phyloP scores from a whole-genome alignment of 2,888 invertebrate species.

The Parnassius glacialis region DNA sequence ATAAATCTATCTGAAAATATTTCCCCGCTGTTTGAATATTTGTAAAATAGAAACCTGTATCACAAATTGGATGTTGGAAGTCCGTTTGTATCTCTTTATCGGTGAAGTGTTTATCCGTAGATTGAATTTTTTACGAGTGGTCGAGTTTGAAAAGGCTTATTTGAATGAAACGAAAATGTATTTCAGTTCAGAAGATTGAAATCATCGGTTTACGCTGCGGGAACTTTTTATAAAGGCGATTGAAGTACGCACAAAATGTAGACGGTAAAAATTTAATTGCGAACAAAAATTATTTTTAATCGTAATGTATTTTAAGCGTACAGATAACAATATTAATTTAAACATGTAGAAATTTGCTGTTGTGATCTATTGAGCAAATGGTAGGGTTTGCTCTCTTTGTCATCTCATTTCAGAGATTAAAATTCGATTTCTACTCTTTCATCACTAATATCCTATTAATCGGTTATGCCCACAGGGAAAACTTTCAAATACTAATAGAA shows the following conservation, averaged over 20 bases:
- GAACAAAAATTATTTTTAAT: neutral
- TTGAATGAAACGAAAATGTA: slow-evolving; percentile 28
- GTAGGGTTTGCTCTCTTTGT: too few relatives aligned
- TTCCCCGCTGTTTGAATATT: slow-evolving; percentile 33
- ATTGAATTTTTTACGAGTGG: slow-evolving; percentile 30
- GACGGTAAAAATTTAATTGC: slow-evolving; percentile 17
- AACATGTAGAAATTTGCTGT: too few relatives aligned
- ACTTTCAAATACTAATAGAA: too few relatives aligned
- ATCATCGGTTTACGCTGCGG: slow-evolving; percentile 26
- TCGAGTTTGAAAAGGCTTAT: slow-evolving; percentile 28
- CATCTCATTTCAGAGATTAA: too few relatives aligned
- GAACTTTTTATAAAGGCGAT: slow-evolving; percentile 21
- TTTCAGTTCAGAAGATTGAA: slow-evolving; percentile 27
- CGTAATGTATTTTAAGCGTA: too few relatives aligned
- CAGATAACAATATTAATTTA: too few relatives aligned
- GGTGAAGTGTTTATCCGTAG: slow-evolving; percentile 31
- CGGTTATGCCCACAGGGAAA: too few relatives aligned
- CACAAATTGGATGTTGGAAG: slow-evolving; percentile 34
- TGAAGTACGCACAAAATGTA: slow-evolving; percentile 17
- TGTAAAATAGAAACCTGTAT: slow-evolving; percentile 29
- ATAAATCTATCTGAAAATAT: slow-evolving; percentile 11
- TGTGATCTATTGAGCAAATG: too few relatives aligned
- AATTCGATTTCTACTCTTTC: too few relatives aligned
- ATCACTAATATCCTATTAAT: too few relatives aligned
- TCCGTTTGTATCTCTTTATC: slow-evolving; percentile 33